Percentiles rank a stretch among this genome's conserved stretches.
Evolutionary conservation across 2,888 invertebrate species (phyloP).

Genomic region (Peribatodes rhomboidaria): DNA sequence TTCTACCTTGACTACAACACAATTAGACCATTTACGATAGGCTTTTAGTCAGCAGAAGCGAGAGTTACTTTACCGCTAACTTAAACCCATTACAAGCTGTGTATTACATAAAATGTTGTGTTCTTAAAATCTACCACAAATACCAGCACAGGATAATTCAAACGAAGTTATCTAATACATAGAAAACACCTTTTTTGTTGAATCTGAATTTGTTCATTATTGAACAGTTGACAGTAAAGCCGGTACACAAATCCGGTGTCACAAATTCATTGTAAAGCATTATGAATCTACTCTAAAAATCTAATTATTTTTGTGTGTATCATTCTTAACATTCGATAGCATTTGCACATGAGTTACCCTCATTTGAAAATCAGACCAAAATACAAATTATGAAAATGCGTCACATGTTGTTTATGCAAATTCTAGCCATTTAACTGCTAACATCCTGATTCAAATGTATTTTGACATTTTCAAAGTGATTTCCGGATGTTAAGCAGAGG

Average conservation of each 20-base stretch:
- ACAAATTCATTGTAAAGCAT: too few relatives aligned
- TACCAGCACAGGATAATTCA: not conserved
- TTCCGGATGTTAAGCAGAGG: constrained; percentile 29
- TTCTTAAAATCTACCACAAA: not conserved
- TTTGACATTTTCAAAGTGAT: constrained; percentile 18
- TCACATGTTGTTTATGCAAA: constrained; percentile 24
- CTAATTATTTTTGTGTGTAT: too few relatives aligned
- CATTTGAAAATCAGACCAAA: constrained; percentile 6
- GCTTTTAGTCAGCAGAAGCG: not conserved
- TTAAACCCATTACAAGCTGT: not conserved
- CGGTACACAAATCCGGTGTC: too few relatives aligned
- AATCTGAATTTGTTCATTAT: too few relatives aligned
- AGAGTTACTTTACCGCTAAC: not conserved
- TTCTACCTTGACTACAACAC: not conserved
- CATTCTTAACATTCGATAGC: not conserved
- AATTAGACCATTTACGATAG: not conserved
- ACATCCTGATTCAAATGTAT: constrained; percentile 35
- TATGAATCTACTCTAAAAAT: too few relatives aligned
- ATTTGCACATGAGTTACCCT: not conserved
- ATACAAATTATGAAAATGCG: constrained; percentile 3
- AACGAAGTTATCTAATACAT: not conserved
- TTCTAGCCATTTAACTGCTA: constrained; percentile 5
- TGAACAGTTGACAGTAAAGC: too few relatives aligned
- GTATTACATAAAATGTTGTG: not conserved
- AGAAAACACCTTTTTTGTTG: too few relatives aligned